A percentile compares a stretch with the other conserved stretches of the same genome.
Conservation (phyloP, 1,140 invertebrate species). For the Babylonia areolata region DNA sequence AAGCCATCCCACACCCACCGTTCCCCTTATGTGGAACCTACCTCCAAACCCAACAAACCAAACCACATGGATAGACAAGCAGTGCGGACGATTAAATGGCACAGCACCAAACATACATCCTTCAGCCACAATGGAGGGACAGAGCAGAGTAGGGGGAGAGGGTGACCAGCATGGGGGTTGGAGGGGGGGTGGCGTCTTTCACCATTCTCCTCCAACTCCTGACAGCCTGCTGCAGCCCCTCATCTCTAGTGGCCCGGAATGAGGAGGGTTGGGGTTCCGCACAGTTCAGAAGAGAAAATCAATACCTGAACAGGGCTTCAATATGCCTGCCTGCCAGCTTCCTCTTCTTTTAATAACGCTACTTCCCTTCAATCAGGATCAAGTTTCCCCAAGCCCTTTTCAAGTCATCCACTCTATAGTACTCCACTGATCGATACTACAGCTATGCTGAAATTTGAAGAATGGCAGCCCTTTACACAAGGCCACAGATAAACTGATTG, state of each 20-base stretch:
- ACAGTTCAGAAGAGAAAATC: neutral
- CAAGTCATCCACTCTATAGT: neutral
- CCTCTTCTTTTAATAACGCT: neutral
- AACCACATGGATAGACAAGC: neutral
- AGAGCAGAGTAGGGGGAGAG: neutral
- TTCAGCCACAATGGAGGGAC: neutral
- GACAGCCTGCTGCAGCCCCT: neutral
- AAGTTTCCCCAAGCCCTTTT: neutral
- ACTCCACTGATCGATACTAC: neutral
- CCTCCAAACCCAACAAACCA: neutral
- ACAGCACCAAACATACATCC: neutral
- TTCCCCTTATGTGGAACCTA: neutral
- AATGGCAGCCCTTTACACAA: no score
- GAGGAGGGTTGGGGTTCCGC: neutral
- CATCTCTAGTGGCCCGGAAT: neutral
- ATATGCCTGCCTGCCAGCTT: neutral
- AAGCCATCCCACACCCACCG: no score
- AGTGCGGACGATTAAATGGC: neutral
- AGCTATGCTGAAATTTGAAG: neutral
- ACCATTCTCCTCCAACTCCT: neutral
- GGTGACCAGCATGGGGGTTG: neutral
- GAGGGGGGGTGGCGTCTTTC: neutral
- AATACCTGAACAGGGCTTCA: neutral
- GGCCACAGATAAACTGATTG: neutral
- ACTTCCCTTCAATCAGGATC: constrained; percentile 4